phyloP scores from a whole-genome alignment of 2,113 vertebrate species.

The Macrotis lagotis region DNA sequence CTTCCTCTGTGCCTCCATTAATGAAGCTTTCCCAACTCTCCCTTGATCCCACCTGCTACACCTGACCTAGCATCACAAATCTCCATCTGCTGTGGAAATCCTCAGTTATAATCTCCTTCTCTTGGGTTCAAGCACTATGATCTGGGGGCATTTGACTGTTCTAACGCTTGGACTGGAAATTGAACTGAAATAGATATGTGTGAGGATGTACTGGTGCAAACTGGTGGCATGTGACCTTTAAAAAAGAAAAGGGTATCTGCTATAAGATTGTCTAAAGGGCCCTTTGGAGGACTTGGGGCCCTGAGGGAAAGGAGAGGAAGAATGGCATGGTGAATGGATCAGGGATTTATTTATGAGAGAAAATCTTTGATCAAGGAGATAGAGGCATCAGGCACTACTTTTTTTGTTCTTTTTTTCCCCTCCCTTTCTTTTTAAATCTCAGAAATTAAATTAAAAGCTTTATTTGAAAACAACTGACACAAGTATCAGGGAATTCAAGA shows the following conservation, averaged over 20 bases:
- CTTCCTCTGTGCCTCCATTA: background rate
- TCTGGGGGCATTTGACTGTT: background rate
- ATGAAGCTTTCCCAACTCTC: background rate
- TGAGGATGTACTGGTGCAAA: background rate
- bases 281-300: background rate
- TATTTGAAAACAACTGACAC: conserved; percentile 44
- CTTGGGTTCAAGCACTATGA: background rate
- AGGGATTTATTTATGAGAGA: background rate
- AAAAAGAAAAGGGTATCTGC: background rate
- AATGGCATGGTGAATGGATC: background rate
- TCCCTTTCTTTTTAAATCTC: background rate
- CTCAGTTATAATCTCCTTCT: background rate
- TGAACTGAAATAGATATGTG: background rate
- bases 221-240: background rate
- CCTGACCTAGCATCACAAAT: background rate
- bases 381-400: background rate
- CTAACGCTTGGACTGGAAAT: background rate
- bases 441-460: conserved; percentile 45
- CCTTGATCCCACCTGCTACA: background rate
- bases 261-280: background rate
- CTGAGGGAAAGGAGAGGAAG: background rate
- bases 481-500: conserved; percentile 58
- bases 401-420: background rate
- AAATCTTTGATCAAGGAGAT: background rate
- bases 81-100: background rate